A percentile compares a stretch with the other conserved stretches of the same genome.
Evolutionary conservation across 2,888 invertebrate species (phyloP).

Genomic region (Gastrophysa polygoni): DNA sequence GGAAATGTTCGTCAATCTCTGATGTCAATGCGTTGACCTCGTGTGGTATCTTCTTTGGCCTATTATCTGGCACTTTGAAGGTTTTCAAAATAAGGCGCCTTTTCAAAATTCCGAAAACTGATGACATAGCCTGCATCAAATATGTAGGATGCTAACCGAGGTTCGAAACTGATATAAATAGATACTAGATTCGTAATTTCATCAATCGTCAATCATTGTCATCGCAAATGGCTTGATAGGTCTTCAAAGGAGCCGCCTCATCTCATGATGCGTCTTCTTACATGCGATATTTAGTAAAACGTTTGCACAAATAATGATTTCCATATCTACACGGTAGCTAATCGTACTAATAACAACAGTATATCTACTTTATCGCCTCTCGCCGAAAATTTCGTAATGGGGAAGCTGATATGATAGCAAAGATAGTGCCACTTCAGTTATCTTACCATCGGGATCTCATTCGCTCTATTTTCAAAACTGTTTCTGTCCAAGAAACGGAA

Average conservation of each 20-base stretch:
- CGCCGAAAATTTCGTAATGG: background rate
- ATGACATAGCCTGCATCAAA: background rate
- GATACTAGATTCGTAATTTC: background rate
- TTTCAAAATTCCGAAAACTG: background rate
- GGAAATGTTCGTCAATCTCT: background rate
- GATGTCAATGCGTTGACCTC: no score
- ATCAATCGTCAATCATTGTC: background rate
- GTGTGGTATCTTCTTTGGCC: background rate
- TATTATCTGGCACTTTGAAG: background rate
- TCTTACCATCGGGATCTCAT: background rate
- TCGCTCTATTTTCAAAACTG: slow-evolving; percentile 6
- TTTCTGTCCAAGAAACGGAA: slow-evolving; percentile 56
- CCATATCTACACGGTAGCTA: background rate
- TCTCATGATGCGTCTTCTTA: background rate
- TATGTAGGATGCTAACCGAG: background rate
- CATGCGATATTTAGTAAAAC: background rate
- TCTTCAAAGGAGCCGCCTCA: background rate
- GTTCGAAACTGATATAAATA: no score
- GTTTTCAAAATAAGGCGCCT: background rate
- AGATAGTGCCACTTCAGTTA: background rate
- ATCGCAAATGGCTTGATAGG: background rate
- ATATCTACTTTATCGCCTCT: background rate
- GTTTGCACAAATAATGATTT: background rate
- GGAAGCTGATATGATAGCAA: background rate
- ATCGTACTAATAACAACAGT: background rate